These are phyloP conservation scores for Myodes glareolus DNA, from an alignment of 2,113 vertebrate genomes.

Conservation along the genomic window DNA sequence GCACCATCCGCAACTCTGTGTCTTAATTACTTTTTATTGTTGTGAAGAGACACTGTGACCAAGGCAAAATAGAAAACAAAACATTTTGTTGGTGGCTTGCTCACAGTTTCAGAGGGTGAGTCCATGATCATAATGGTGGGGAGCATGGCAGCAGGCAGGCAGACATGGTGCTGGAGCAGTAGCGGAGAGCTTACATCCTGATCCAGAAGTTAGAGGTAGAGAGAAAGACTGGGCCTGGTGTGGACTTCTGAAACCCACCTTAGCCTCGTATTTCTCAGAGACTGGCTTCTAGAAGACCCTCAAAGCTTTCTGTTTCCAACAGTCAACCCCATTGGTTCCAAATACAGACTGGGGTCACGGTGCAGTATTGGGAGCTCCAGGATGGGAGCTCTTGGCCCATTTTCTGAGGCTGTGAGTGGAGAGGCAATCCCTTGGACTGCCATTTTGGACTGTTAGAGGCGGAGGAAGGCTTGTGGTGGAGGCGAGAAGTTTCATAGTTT, in stretches of 20 bases:
- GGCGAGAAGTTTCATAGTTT: background rate
- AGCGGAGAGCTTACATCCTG: background rate
- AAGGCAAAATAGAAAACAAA: background rate
- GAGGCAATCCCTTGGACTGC: background rate
- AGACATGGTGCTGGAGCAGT: background rate
- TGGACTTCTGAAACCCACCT: conserved; percentile 32
- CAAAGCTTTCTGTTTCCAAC: too few species aligned
- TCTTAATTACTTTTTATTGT: background rate
- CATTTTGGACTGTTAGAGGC: background rate
- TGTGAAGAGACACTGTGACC: background rate
- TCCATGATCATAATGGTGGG: background rate
- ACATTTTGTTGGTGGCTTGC: background rate
- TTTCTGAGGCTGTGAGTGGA: background rate
- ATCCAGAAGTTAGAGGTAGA: background rate
- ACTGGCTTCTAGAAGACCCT: background rate
- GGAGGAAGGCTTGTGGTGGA: background rate
- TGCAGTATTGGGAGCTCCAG: background rate
- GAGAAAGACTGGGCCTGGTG: background rate
- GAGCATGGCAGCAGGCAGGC: background rate
- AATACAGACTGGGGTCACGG: background rate
- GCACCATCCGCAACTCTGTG: background rate
- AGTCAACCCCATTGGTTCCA: background rate
- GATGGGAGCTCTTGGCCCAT: background rate
- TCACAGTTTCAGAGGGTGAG: background rate
- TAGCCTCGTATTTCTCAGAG: conserved; percentile 61